Conservation (phyloP, 1,140 invertebrate genomes). For the Trissolcus basalis region DNA sequence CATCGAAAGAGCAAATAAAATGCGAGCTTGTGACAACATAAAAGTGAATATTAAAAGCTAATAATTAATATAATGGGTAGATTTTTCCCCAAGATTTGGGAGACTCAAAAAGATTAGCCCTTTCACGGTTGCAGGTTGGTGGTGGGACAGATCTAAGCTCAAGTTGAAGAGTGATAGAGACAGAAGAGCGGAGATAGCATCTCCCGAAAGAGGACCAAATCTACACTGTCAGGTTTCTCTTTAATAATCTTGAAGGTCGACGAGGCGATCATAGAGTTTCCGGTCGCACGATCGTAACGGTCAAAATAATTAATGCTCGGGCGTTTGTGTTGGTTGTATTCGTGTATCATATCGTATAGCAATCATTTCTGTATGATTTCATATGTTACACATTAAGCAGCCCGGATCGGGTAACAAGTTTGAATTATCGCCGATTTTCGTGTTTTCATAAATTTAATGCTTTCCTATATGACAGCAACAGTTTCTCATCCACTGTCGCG, state of each 20-base stretch:
- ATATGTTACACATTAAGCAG: constrained; percentile 57
- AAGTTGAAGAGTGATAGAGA: constrained; percentile 26
- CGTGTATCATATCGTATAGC: constrained; percentile 33
- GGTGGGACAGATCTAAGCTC: not conserved
- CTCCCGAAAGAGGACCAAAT: constrained; percentile 61
- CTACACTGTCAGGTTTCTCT: constrained; percentile 56
- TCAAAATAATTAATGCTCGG: constrained; percentile 66
- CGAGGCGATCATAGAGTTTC: constrained; percentile 61
- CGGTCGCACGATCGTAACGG: constrained; percentile 67
- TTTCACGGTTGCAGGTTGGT: constrained; percentile 23
- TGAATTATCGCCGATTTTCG: constrained; percentile 38
- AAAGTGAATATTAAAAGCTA: too few species aligned
- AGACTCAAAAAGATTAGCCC: constrained; percentile 21
- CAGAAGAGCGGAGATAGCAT: constrained; percentile 44
- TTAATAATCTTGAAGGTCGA: constrained; percentile 61
- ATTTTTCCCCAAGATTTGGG: not conserved
- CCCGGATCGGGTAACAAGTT: constrained; percentile 55
- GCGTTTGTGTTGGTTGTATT: constrained; percentile 26
- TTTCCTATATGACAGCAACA: constrained; percentile 50
- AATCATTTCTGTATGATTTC: constrained; percentile 63
- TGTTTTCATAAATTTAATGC: constrained; percentile 56
- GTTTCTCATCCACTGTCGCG: constrained; percentile 43
- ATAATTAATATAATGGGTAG: not conserved
- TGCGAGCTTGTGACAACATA: too few species aligned
- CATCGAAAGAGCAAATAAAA: too few species aligned